Evolutionary conservation across 2,888 invertebrate genomes (phyloP), one percentile per base, ranked within the genome.

Genomic region (Selenia dentaria): DNA sequence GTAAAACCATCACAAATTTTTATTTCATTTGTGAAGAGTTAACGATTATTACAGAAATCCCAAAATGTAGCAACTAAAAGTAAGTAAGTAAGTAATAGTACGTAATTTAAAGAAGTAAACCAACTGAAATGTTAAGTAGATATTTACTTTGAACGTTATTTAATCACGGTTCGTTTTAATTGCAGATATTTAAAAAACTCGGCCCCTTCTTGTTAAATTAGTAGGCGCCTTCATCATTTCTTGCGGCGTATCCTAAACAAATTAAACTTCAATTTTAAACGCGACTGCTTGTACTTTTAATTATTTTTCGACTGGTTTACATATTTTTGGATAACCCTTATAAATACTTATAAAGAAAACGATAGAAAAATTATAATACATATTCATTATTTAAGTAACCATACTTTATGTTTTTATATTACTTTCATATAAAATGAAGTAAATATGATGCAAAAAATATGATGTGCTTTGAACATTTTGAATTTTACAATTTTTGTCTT

Each of bases 201-300:
- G 29, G 25, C 9, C 37, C 37, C 43, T 25, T 37, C 40, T 39
- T 29, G 28, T 29, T 13, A 47, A 54, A 48, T 51, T 51, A 50
- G 52, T 39, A 26, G 29, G 26, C 42, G 20, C 38, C 46, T 52
- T 47, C 44, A 47, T 52, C 18, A 39, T 42, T 48, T 33, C 24
- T 32, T 27, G 16, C 20, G 24, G 9, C 32, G 12, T 25, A 39
- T 20, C 37, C 38, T 26, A 42, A 41, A 29, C 32, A 39, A 40
- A 44, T 49, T 44, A 39, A 44, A 49, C 33, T 40, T 44, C 43
- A 40, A 40, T 43, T 39, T 28, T 27, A n/a, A 38, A 13, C 24
- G 26, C 22, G 20, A 35, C 25, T 24, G 41, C 22, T 37, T 40
- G 34, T 34, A 25, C 34, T 45, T 39, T 25, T 39, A 39, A 41